Conservation (phyloP, 2,888 invertebrate species). For the Agrochola macilenta region DNA sequence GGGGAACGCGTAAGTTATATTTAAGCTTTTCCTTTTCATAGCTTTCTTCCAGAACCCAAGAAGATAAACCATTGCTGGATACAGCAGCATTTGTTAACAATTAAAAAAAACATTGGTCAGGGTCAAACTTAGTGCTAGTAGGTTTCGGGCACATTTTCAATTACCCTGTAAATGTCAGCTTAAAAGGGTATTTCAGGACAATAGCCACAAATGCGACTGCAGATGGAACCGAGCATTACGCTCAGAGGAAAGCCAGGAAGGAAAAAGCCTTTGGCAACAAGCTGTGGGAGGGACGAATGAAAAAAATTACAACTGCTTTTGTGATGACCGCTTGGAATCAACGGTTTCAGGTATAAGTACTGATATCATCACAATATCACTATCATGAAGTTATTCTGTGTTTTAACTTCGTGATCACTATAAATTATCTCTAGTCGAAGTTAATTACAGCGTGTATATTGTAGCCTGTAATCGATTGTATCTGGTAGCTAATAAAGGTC, state of each 20-base stretch:
- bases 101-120: background rate
- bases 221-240: conserved; percentile 52
- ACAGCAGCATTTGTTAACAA: too few species aligned
- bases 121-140: background rate
- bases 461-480: background rate
- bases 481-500: background rate
- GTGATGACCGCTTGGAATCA: conserved; percentile 76
- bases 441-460: background rate
- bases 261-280: conserved; percentile 62
- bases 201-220: conserved; percentile 54
- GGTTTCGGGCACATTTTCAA: background rate
- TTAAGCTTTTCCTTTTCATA: background rate
- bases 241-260: conserved; percentile 23
- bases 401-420: background rate
- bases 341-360: conserved; percentile 77
- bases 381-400: background rate
- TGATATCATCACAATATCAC: background rate
- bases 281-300: conserved; percentile 78
- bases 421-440: background rate
- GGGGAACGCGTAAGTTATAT: conserved; percentile 71
- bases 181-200: conserved; percentile 60
- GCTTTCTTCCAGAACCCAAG: background rate
- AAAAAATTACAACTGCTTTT: conserved; percentile 71
- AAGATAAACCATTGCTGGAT: too few species aligned
- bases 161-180: background rate